Percentiles rank a stretch among this genome's conserved stretches.
phyloP scores from a whole-genome alignment of 2,888 invertebrate genomes.

The Drosophila engyochracea region DNA sequence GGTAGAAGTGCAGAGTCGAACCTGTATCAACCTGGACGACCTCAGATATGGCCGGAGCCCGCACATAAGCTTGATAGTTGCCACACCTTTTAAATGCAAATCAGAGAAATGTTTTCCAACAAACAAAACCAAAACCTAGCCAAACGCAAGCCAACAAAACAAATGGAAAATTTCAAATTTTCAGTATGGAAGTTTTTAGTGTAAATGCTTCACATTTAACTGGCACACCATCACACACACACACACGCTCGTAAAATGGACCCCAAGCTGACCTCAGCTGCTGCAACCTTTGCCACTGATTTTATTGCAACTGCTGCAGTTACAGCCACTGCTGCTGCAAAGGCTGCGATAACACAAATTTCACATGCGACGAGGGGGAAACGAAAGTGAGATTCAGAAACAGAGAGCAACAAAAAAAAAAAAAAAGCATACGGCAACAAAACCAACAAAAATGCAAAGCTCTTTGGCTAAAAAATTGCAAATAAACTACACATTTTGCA shows the following conservation, averaged over 20 bases:
- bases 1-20: conserved; percentile 16
- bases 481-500: conserved; percentile 76
- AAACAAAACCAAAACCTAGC: conserved; percentile 37
- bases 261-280: conserved; percentile 78
- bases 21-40: conserved; percentile 30
- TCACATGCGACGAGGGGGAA: conserved; percentile 53
- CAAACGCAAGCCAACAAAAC: conserved; percentile 56
- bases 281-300: conserved; percentile 79
- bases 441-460: conserved; percentile 67
- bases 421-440: conserved; percentile 35
- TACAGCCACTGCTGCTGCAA: conserved; percentile 62
- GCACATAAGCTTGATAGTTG: conserved; percentile 46
- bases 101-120: conserved; percentile 67
- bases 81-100: conserved; percentile 77
- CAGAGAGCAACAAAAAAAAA: conserved; percentile 9
- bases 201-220: conserved; percentile 74
- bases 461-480: conserved; percentile 78
- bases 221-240: conserved; percentile 49
- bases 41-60: conserved; percentile 26
- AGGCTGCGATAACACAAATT: conserved; percentile 76
- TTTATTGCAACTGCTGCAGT: conserved; percentile 74
- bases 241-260: conserved; percentile 39
- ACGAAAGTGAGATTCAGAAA: conserved; percentile 22
- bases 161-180: conserved; percentile 72
- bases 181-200: conserved; percentile 69